Base-by-base conservation (phyloP, 2,888 invertebrate genomes). In the Phytoseiulus persimilis region DNA sequence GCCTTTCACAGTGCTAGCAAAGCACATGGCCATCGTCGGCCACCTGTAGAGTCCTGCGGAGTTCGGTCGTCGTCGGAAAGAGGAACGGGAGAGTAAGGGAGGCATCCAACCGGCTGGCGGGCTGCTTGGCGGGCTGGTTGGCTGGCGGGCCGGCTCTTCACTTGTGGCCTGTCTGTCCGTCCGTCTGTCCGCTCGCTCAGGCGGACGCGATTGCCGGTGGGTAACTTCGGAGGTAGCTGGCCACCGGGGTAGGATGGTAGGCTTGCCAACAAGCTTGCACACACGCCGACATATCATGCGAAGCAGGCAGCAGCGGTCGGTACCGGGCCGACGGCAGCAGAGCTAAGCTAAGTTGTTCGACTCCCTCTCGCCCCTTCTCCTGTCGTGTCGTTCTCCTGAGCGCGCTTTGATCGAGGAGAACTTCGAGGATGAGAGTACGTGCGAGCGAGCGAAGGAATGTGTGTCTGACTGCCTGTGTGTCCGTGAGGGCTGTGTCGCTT, bases 11-110 rank as follows among this genome's bases (percentile, higher is more conserved):
- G 65, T 65, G 65, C 65, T 65, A 65, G 87, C 87, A 87, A 45
- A 87, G 87, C 87, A 87, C 87, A 87, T 87, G 87, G 87, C 87
- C 87, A 87, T 87, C 33, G 84, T 32, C 87, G 87, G 87, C 87
- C 87, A 87, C 87, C 87, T 87, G 87, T 87, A 87, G 87, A 87
- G 87, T 87, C 65, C 65, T 65, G 65, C 65, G 65, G 65, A 65
- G 65, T 65, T 65, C 18, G 65, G 65, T 65, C 65, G 65, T 23
- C 65, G 65, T 65, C 65, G 65, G 65, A 65, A 65, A 65, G 65
- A 65, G 65, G 65, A 65, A 65, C 65, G 65, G 65, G 65, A 65
- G 65, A 65, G 65, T 65, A 65, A 65, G 65, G 65, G 65, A 65
- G 65, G 65, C 65, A 65, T 65, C 65, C 65, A 65, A 65, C 65